A percentile compares a stretch with the other conserved stretches of the same genome.
Conservation (phyloP, 1,140 invertebrate species). For the Ostrea denselamellosa region DNA sequence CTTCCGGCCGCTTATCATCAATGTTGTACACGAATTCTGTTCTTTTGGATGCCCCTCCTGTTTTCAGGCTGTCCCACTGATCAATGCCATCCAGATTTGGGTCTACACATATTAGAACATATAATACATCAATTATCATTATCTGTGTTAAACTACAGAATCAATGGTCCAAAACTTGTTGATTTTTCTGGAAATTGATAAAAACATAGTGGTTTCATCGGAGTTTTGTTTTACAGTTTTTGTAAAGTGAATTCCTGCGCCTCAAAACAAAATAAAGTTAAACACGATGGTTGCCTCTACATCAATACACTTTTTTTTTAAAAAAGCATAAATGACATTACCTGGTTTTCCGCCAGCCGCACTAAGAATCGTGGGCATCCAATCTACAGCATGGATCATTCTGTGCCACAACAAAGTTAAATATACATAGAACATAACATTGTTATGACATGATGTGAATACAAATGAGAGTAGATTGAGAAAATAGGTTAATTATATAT, state of each 20-base stretch:
- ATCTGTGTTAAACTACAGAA: too few relatives aligned
- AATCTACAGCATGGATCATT: constrained; percentile 72
- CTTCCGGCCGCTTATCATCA: constrained; percentile 57
- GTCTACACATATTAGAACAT: constrained; percentile 47
- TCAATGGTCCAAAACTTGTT: too few relatives aligned
- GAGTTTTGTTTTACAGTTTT: too few relatives aligned
- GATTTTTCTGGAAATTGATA: too few relatives aligned
- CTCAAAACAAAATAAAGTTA: too few relatives aligned
- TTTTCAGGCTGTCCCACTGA: constrained; percentile 64
- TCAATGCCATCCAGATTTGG: constrained; percentile 66
- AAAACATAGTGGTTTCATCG: too few relatives aligned
- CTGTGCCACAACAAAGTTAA: constrained; percentile 56
- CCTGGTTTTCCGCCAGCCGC: constrained; percentile 60
- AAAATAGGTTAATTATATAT: neutral
- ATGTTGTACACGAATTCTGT: constrained; percentile 72
- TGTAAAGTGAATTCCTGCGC: too few relatives aligned
- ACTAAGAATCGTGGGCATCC: constrained; percentile 68
- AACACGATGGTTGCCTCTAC: too few relatives aligned
- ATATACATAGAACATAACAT: too few relatives aligned
- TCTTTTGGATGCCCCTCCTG: constrained; percentile 47
- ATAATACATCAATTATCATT: too few relatives aligned
- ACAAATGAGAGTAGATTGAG: neutral
- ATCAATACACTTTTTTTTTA: too few relatives aligned
- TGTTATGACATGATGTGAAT: neutral
- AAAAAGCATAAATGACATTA: neutral